Percentiles rank a stretch among this genome's conserved stretches.
Conservation (phyloP, 2,888 invertebrate species). For the Corythucha ciliata region DNA sequence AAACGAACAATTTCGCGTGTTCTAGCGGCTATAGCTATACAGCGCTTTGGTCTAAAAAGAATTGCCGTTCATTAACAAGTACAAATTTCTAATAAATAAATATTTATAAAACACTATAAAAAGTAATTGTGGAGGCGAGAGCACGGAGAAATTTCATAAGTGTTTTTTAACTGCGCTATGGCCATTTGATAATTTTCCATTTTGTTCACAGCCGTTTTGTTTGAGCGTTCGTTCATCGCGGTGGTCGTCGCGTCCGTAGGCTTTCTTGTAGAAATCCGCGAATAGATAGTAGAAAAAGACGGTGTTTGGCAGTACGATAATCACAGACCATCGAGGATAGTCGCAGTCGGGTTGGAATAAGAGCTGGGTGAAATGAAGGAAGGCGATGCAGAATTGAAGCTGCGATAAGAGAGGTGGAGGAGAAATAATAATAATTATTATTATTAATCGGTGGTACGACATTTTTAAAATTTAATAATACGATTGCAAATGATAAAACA, state of each 20-base stretch:
- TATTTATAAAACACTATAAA: too few relatives aligned
- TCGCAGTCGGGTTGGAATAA: constrained; percentile 38
- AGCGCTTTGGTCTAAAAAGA: too few relatives aligned
- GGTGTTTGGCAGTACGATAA: constrained; percentile 38
- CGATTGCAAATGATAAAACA: neutral
- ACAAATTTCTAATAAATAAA: too few relatives aligned
- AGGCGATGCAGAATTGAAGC: constrained; percentile 39
- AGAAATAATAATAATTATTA: too few relatives aligned
- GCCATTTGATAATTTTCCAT: too few relatives aligned
- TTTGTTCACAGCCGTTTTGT: too few relatives aligned
- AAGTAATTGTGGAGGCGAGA: too few relatives aligned
- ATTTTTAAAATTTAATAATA: neutral
- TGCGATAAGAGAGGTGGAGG: constrained; percentile 34
- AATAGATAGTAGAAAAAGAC: constrained; percentile 47
- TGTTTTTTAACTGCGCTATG: too few relatives aligned
- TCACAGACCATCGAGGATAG: constrained; percentile 37
- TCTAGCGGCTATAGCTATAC: too few relatives aligned
- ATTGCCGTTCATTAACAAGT: too few relatives aligned
- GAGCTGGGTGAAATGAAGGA: constrained; percentile 38
- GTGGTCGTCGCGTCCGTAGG: constrained; percentile 37
- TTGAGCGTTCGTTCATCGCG: neutral
- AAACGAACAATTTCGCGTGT: too few relatives aligned
- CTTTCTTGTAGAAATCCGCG: constrained; percentile 46
- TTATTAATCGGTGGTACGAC: neutral
- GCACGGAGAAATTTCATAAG: too few relatives aligned